phyloP scores from a whole-genome alignment of 2,113 vertebrate genomes.

The Piaya cayana region DNA sequence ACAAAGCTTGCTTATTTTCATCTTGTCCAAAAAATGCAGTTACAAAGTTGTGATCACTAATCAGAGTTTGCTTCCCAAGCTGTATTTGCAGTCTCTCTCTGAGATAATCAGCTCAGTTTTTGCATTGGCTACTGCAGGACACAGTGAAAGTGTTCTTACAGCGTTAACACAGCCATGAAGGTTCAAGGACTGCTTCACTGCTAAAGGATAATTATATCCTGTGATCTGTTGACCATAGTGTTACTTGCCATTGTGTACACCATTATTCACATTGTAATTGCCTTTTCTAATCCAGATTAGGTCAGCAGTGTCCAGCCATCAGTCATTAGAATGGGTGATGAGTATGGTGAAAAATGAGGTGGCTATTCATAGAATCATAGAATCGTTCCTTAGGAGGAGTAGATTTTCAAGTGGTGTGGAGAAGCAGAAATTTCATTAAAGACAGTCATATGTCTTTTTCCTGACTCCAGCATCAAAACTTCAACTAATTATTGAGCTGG shows the following conservation, averaged over 20 bases:
- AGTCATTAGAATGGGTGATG: not conserved
- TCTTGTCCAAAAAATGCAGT: not conserved
- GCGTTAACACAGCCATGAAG: not conserved
- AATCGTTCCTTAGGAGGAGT: not conserved
- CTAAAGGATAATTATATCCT: not conserved
- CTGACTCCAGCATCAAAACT: not conserved
- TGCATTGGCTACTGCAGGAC: not conserved
- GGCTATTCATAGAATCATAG: too few species aligned
- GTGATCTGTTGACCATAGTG: accelerated
- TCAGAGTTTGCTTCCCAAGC: not conserved
- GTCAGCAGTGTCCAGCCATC: not conserved
- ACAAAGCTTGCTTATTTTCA: not conserved
- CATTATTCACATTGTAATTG: not conserved
- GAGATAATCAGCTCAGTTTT: not conserved
- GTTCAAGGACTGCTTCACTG: not conserved
- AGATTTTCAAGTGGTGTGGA: not conserved
- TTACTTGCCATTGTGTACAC: not conserved
- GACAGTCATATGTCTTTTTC: not conserved
- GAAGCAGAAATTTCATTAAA: not conserved
- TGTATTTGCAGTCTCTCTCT: not conserved
- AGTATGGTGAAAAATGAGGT: not conserved
- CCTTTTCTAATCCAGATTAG: not conserved
- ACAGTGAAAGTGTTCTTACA: not conserved
- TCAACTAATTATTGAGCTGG: not conserved
- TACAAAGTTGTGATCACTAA: not conserved